Percentiles rank a stretch among this genome's conserved stretches.
phyloP scores from a whole-genome alignment of 2,888 invertebrate genomes.

The Dascillus cervinus region DNA sequence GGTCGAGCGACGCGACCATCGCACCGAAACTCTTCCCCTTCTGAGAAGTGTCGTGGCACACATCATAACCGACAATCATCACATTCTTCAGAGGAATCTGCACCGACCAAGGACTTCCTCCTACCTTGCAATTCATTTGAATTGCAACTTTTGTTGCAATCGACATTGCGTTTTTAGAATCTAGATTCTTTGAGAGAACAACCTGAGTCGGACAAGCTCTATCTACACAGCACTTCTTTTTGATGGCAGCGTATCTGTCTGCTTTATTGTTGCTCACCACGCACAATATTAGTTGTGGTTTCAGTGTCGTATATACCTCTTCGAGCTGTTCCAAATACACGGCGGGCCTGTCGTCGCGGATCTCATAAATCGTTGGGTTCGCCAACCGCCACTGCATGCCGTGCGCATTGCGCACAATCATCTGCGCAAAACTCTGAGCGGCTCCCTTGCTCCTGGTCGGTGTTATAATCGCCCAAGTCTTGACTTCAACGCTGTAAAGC shows the following conservation, averaged over 20 bases:
- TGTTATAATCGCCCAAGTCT: too few relatives aligned
- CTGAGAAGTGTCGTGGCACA: conserved; percentile 72
- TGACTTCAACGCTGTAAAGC: too few relatives aligned
- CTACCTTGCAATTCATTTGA: conserved; percentile 88
- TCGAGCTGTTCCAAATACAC: conserved; percentile 57
- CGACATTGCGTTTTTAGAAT: too few relatives aligned
- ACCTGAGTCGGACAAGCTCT: conserved; percentile 65
- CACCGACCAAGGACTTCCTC: conserved; percentile 83
- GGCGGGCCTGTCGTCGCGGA: too few relatives aligned
- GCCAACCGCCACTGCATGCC: too few relatives aligned
- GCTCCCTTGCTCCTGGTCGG: too few relatives aligned
- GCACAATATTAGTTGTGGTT: conserved; percentile 56
- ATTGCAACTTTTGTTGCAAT: too few relatives aligned
- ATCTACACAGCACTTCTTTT: conserved; percentile 76
- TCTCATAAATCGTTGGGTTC: too few relatives aligned
- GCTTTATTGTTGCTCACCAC: conserved; percentile 60
- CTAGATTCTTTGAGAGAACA: conserved; percentile 48
- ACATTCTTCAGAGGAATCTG: conserved; percentile 42
- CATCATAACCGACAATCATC: conserved; percentile 86
- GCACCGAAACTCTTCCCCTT: conserved; percentile 65
- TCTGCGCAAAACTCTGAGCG: too few relatives aligned
- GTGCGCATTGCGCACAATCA: too few relatives aligned
- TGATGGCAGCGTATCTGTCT: conserved; percentile 79
- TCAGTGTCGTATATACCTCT: too few relatives aligned
- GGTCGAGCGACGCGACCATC: conserved; percentile 64